Base-by-base conservation (phyloP, 2,888 invertebrate species). In the Aphodius sticticus region DNA sequence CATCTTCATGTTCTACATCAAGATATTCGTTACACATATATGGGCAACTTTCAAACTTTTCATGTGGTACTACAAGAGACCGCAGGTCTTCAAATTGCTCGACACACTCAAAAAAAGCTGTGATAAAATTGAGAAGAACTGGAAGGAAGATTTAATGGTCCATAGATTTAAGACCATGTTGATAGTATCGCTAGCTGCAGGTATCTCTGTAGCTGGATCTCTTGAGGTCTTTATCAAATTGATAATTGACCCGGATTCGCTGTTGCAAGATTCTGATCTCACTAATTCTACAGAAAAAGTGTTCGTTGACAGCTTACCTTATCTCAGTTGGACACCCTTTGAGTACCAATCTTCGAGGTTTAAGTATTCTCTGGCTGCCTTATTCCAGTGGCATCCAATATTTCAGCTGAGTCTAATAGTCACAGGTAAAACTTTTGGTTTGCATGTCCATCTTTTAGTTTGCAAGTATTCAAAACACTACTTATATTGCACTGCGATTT, bases 1-100 rank as follows among this genome's bases (percentile, higher is more conserved):
- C 69, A 83, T 82, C n/a, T 72, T 84, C 69, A 81, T 83, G 35
- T 83, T 82, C 79, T 83, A 84, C 70, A 78, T 83, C 26, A 83
- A 83, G 75, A 83, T 84, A 78, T 82, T 83, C n/a, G 78, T 83
- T 74, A 83, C 84, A 4, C 83, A 83, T 74, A 70, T 82, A 1
- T 79, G 83, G 7, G 81, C 83, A 1, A 80, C 81, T 16, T 80
- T 81, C 72, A 84, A 84, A 77, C 77, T 83, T 15, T 76, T 77
- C 16, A 79, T 84, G 6, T 84, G 84, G 84, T 84, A 82, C 69
- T 71, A 79, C 15, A 76, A 82, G n/a, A 70, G 83, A 6, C 79
- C 81, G 36, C 77, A 79, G 36, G 81, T 84, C 12, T 70, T 83
- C 12, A 69, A 71, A 1, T 81, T 84, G 4, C 83, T 84, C 81